phyloP scores from a whole-genome alignment of 1,140 invertebrate species.

The Zaprionus camerounensis region DNA sequence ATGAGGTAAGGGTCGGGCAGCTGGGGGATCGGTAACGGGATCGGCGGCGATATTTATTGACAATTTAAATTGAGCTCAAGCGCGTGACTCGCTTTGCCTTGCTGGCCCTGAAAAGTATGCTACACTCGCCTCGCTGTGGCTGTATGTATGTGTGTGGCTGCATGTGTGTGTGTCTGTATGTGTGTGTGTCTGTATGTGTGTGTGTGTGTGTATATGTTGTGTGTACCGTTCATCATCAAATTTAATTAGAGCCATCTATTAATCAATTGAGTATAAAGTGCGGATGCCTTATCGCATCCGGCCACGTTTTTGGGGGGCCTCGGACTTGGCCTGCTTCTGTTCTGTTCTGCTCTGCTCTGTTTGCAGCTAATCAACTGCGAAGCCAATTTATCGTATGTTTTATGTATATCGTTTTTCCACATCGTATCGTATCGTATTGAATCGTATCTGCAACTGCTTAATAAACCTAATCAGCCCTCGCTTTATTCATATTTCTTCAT shows the following conservation, averaged over 20 bases:
- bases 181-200: not conserved
- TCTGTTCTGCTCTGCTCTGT: not conserved
- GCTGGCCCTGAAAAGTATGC: not conserved
- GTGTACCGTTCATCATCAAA: slow-evolving; percentile 19
- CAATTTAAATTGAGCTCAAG: slow-evolving; percentile 61
- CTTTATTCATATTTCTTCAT: slow-evolving; percentile 10
- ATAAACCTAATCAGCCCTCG: slow-evolving; percentile 28
- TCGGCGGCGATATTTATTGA: slow-evolving; percentile 52
- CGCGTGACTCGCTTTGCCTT: not conserved
- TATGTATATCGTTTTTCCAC: not conserved
- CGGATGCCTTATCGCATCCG: not conserved
- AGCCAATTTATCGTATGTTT: not conserved
- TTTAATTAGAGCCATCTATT: slow-evolving; percentile 39
- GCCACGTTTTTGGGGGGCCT: not conserved
- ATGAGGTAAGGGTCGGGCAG: not conserved
- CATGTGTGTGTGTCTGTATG: not conserved
- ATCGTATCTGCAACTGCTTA: slow-evolving; percentile 9
- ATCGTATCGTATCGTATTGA: not conserved
- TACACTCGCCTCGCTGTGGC: not conserved
- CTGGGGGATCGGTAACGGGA: not conserved
- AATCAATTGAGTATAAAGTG: slow-evolving; percentile 28
- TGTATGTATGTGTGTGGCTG: not conserved
- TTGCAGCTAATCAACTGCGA: not conserved
- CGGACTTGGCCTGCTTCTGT: not conserved
- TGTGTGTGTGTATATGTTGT: not conserved